Evolutionary conservation across 1,140 invertebrate species (phyloP), one percentile per base, ranked within the genome.

Genomic region (Liolophura sinensis): DNA sequence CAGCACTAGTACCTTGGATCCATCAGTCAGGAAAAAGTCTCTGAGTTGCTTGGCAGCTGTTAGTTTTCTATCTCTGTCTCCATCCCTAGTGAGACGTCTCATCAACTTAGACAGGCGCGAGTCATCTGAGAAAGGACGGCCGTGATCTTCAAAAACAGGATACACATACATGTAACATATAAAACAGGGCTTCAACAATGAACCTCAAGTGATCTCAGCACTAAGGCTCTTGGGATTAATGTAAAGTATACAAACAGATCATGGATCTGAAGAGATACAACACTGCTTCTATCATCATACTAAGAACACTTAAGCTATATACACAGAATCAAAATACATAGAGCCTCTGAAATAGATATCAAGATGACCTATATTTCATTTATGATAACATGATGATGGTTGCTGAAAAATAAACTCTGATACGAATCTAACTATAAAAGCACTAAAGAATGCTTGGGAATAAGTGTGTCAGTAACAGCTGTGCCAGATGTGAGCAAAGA

Each of bases 21-120:
- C 76, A 60, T 81, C 80, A 14, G 76, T 63, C 24, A 69, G 62
- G 24, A 83, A 64, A 64, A 68, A 77, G 22, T 79, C 76, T 58
- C 73, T 75, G 18, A 82, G 65, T 49, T 81, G 75, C 54, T 72
- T 72, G 16, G 75, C 70, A n/a, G 73, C 63, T 22, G 62, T 63
- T 1, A 79, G 54, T 61, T 76, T 74, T 40, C 79, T 66, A 24
- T 82, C 80, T 49, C 70, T 64, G 25, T 82, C 80, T 55, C 72
- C 72, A 50, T 81, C 78, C 64, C 76, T 68, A 51, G 71, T 51
- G n/a, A 81, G 46, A 20, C 76, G 70, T 47, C 75, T 57, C 31
- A 81, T 67, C 50, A 78, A 69, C 27, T 73, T 78, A 27, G 73
- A 73, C 20, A 83, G 64, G 47, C 76, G 70, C 20, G 73, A 71